phyloP scores from a whole-genome alignment of 2,888 invertebrate species.

The Drosophila aldrichi region DNA sequence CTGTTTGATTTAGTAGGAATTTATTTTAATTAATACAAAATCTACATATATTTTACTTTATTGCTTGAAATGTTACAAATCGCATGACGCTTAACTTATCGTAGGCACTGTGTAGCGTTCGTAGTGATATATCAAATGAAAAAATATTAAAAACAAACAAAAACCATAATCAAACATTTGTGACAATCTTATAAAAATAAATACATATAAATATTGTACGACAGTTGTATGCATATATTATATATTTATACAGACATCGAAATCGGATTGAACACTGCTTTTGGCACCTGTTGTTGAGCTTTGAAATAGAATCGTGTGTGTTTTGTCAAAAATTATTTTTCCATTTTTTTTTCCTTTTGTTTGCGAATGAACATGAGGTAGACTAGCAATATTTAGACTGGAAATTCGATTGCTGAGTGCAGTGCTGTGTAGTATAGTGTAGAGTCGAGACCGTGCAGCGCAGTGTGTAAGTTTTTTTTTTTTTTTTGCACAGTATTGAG shows the following conservation, averaged over 20 bases:
- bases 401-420: conserved; percentile 58
- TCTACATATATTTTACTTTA: conserved; percentile 33
- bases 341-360: not conserved
- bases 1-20: conserved; percentile 43
- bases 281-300: conserved; percentile 55
- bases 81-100: conserved; percentile 32
- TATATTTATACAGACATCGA: conserved; percentile 39
- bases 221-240: conserved; percentile 4
- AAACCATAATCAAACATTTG: conserved; percentile 27
- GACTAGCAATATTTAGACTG: conserved; percentile 63
- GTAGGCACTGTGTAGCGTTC: conserved; percentile 44
- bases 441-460: conserved; percentile 13
- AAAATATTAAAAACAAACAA: not conserved
- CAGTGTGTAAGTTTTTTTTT: conserved; percentile 32
- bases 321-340: conserved; percentile 1
- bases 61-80: conserved; percentile 53
- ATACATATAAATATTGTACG: conserved; percentile 47
- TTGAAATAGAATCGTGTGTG: conserved; percentile 25
- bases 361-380: conserved; percentile 65
- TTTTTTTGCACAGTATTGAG: conserved; percentile 50
- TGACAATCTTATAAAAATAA: conserved; percentile 51
- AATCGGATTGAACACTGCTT: conserved; percentile 60
- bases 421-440: conserved; percentile 7
- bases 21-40: conserved; percentile 51
- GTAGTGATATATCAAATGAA: conserved; percentile 3